Base-by-base conservation (phyloP, 2,888 invertebrate species). In the Drosophila mayaguana region DNA sequence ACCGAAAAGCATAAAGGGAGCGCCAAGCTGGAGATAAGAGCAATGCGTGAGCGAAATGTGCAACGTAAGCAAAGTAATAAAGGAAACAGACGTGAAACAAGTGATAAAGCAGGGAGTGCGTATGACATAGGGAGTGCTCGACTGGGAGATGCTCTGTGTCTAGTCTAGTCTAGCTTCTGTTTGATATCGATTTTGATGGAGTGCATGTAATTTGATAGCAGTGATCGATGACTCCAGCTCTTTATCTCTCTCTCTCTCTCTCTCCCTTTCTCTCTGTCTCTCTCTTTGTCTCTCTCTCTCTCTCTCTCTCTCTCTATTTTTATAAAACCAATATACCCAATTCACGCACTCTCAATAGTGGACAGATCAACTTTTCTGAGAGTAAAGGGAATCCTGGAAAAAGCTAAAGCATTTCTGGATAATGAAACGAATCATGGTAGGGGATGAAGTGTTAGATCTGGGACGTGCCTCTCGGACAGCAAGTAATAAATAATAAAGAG, bases 41-140 rank as follows among this genome's bases (percentile, higher is more conserved):
- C 60, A 42, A 46, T 22, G 71, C 45, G 53, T 34, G 38, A 61
- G 36, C 53, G 50, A 72, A 73, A 73, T 56, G 50, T 61, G 51
- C 63, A 60, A 34, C 63, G 48, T 46, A 57, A 61, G 53, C 43
- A 54, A 54, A 45, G 73, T 62, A 62, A 68, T 78, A 78, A 75
- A 48, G 42, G 50, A 78, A 63, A 48, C 55, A 78, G 40, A 28
- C 18, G 38, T 32, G 38, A 60, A 61, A 56, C 57, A 68, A 65
- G 69, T 34, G 68, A 69, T 69, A 66, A 63, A 73, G 48, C 14
- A 11, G 8, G n/a, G 16, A 20, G 3, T 11, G 14, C 6, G 4
- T 11, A 28, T 48, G 20, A 4, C 0, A 12, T 18, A 1, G 18
- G 7, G 0, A 7, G 7, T 50, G 32, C 32, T 18, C 18, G 18